Percentiles rank a stretch among this genome's conserved stretches.
Conservation (phyloP, 2,797 vertebrate genomes). For the Pogoniulus pusillus region DNA sequence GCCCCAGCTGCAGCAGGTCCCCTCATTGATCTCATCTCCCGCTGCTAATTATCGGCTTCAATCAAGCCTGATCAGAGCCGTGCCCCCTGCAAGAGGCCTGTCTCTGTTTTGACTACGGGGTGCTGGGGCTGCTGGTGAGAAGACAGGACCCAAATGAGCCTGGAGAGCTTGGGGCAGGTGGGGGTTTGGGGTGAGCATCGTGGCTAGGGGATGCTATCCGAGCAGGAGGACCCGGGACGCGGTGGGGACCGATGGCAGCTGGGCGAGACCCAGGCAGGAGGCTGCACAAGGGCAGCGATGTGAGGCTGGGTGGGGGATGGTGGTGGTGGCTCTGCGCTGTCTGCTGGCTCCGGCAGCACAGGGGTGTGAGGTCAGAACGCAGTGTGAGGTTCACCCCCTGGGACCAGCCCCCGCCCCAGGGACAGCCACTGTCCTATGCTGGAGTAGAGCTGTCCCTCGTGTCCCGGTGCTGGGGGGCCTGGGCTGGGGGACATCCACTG, state of each 20-base stretch:
- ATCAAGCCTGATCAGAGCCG: background rate
- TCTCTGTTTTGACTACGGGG: rapidly evolving
- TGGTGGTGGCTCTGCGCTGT: rapidly evolving
- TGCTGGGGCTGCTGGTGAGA: background rate
- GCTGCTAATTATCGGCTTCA: slow-evolving; percentile 12
- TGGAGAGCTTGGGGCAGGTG: rapidly evolving
- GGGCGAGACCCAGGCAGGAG: background rate
- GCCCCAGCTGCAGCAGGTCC: background rate
- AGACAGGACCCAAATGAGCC: background rate
- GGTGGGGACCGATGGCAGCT: rapidly evolving
- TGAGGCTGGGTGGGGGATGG: background rate
- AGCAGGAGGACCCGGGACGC: rapidly evolving
- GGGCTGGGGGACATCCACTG: rapidly evolving
- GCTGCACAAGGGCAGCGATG: background rate
- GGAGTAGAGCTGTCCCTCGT: background rate
- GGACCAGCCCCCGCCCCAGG: background rate
- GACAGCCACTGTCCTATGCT: background rate
- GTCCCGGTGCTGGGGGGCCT: background rate
- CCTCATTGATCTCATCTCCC: background rate
- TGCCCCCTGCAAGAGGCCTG: background rate
- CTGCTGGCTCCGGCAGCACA: background rate
- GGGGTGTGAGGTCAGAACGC: rapidly evolving
- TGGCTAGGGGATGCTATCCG: rapidly evolving
- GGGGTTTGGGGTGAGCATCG: background rate
- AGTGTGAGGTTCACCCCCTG: rapidly evolving